phyloP scores from a whole-genome alignment of 2,888 invertebrate genomes.

The Bruchidius siliquastri region DNA sequence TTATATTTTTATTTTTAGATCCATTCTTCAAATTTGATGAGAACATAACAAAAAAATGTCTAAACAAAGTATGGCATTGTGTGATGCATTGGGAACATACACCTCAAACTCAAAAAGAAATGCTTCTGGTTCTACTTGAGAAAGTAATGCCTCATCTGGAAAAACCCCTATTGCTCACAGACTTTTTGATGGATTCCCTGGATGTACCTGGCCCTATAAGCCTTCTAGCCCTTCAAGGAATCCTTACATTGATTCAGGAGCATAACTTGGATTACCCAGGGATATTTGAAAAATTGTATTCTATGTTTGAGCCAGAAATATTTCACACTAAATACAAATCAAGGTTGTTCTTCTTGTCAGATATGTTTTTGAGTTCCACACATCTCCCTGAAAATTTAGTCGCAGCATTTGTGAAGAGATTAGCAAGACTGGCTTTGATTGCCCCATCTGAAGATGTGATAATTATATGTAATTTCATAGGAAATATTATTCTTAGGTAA shows the following conservation, averaged over 20 bases:
- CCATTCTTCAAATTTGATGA: constrained; percentile 58
- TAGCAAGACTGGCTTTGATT: constrained; percentile 76
- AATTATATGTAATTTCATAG: constrained; percentile 75
- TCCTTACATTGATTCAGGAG: constrained; percentile 76
- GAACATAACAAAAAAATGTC: constrained; percentile 49
- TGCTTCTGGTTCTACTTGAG: constrained; percentile 77
- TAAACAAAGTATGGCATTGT: constrained; percentile 73
- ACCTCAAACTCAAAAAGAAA: constrained; percentile 66
- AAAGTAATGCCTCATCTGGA: constrained; percentile 74
- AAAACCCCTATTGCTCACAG: constrained; percentile 79
- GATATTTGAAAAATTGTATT: constrained; percentile 92
- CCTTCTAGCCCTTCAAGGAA: constrained; percentile 85
- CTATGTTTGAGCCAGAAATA: constrained; percentile 86
- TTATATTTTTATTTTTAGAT: constrained; percentile 19
- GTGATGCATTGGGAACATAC: constrained; percentile 72
- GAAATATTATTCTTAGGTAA: constrained; percentile 67
- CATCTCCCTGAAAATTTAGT: constrained; percentile 88
- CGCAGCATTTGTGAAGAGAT: constrained; percentile 87
- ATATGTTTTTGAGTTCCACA: constrained; percentile 90
- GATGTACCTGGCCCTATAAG: constrained; percentile 84
- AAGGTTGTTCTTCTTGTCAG: constrained; percentile 80
- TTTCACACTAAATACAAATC: constrained; percentile 88
- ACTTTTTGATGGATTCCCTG: constrained; percentile 87
- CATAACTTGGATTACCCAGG: constrained; percentile 95
- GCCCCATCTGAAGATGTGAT: constrained; percentile 77